Evolutionary conservation across 2,888 invertebrate species (phyloP), one percentile per base, ranked within the genome.

Genomic region (Nomada fucata): DNA sequence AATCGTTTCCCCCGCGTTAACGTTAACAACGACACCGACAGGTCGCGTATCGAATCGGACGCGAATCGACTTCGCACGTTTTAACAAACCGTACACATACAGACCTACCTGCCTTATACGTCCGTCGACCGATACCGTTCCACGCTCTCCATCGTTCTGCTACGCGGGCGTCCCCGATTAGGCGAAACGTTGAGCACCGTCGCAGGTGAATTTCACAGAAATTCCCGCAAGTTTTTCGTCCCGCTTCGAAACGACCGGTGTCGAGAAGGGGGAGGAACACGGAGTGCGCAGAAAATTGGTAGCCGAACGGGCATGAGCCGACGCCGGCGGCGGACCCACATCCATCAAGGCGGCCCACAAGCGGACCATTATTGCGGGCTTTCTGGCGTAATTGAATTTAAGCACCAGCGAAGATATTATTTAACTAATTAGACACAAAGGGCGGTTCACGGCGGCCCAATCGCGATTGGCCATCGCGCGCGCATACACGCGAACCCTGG

Each of bases 341-440:
- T 93, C 90, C 91, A 93, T 93, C 93, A 93, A 91, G 91, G 89
- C 90, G 91, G 89, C 88, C 88, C 92, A 91, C 92, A 93, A 91
- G 90, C 92, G 87, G 89, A 90, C 92, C 92, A 92, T 92, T 93
- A 93, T 92, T 91, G 90, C 89, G 89, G 89, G 87, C 86, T 89
- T 90, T 91, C 89, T 82, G 73, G 67, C 88, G 89, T 92, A 91
- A 93, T 93, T 93, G 92, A 93, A 93, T 93, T 91, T 90, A 93
- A 93, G 91, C 90, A 91, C 93, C 90, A 91, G 92, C 90, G 90
- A 92, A 93, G 93, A 93, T 93, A 93, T 93, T 92, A 93, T 93
- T 93, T 91, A 92, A 92, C 92, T 93, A 93, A 93, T 93, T 93
- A 92, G 90, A 88, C 90, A 93, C 92, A 92, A 91, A 91, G 93